Conservation (phyloP, 2,888 invertebrate species). For the Drosophila diplacantha region DNA sequence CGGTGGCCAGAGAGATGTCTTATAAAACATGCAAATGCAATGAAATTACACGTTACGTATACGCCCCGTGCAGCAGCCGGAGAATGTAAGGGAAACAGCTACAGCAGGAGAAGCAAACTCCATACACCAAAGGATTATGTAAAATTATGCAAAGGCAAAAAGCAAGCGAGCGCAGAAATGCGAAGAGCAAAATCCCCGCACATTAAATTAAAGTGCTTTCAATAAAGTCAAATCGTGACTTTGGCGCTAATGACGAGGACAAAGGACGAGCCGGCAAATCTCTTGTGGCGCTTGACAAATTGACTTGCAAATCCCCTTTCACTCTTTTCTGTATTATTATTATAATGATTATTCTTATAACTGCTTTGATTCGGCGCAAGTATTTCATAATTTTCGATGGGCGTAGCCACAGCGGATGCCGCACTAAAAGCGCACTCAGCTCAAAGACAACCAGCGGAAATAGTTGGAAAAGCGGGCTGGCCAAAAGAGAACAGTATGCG, state of each 20-base stretch:
- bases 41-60: slow-evolving; percentile 70
- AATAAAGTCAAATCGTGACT: slow-evolving; percentile 74
- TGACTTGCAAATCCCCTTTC: slow-evolving; percentile 65
- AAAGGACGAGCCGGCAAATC: slow-evolving; percentile 40
- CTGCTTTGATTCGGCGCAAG: slow-evolving; percentile 42
- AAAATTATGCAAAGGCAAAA: slow-evolving; percentile 61
- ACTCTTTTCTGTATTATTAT: slow-evolving; percentile 4
- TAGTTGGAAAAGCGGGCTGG: slow-evolving; percentile 47
- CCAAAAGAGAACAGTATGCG: slow-evolving; percentile 41
- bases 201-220: slow-evolving; percentile 73
- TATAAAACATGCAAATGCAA: slow-evolving; percentile 69
- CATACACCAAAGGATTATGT: slow-evolving; percentile 64
- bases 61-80: slow-evolving; percentile 55
- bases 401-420: slow-evolving; percentile 62
- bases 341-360: slow-evolving; percentile 26
- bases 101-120: slow-evolving; percentile 16
- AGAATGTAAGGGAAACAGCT: slow-evolving; percentile 15
- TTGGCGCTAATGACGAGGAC: slow-evolving; percentile 69
- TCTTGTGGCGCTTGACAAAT: slow-evolving; percentile 55
- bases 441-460: slow-evolving; percentile 73
- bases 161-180: slow-evolving; percentile 23
- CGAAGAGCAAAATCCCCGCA: slow-evolving; percentile 60
- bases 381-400: slow-evolving; percentile 42
- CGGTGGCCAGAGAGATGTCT: slow-evolving; percentile 15
- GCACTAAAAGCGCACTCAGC: slow-evolving; percentile 73